phyloP scores from a whole-genome alignment of 2,113 vertebrate species.

The Serinus canaria region DNA sequence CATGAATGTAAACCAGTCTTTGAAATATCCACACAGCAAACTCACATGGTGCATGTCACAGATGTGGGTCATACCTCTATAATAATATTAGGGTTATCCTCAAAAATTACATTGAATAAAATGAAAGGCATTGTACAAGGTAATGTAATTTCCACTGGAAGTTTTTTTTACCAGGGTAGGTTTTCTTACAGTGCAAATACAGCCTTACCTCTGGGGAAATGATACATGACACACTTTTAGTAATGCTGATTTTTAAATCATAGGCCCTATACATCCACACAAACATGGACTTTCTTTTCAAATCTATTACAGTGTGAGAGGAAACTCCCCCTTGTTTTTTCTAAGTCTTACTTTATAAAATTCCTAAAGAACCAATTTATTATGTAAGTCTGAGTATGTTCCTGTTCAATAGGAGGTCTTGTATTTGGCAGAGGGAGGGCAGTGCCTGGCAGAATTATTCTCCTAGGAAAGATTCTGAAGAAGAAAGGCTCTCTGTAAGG shows the following conservation, averaged over 20 bases:
- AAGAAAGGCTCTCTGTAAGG: fast-evolving
- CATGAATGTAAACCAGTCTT: constrained; percentile 15
- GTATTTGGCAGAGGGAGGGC: neutral
- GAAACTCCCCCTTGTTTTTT: neutral
- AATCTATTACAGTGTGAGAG: neutral
- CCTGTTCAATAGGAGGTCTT: neutral
- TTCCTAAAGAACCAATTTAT: neutral
- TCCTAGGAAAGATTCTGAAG: neutral
- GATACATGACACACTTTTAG: neutral
- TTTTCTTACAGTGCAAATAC: neutral
- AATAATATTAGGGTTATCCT: constrained; percentile 26
- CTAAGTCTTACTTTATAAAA: neutral
- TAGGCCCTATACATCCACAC: neutral
- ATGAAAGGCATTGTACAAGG: neutral
- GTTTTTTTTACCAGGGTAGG: neutral
- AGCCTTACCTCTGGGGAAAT: neutral
- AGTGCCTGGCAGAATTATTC: neutral
- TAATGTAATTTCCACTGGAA: neutral
- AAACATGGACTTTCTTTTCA: neutral
- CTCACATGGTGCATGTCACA: neutral
- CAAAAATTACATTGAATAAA: constrained; percentile 28
- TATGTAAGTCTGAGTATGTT: neutral
- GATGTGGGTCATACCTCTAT: neutral
- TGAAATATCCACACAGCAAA: neutral
- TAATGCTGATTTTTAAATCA: neutral